phyloP scores from a whole-genome alignment of 2,888 invertebrate species.

The Dione juno region DNA sequence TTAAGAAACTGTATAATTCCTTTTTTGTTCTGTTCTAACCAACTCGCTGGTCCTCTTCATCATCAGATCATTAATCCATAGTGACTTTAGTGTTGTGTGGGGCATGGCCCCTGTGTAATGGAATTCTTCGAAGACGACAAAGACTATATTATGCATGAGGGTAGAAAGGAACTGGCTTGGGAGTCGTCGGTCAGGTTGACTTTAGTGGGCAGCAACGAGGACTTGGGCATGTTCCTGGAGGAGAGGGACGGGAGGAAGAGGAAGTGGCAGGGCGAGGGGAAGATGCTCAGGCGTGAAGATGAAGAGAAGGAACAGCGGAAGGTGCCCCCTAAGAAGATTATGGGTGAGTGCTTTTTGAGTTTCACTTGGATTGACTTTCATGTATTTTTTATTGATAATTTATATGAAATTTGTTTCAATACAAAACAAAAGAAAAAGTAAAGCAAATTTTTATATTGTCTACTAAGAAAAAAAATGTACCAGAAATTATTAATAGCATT shows the following conservation, averaged over 20 bases:
- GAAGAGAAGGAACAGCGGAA: slow-evolving; percentile 75
- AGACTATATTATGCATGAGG: slow-evolving; percentile 70
- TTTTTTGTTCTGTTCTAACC: slow-evolving; percentile 94
- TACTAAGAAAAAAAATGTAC: too few relatives aligned
- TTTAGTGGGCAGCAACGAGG: slow-evolving; percentile 66
- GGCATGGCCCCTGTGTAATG: slow-evolving; percentile 69
- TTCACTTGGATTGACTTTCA: background rate
- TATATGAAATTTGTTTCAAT: too few relatives aligned
- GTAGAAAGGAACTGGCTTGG: slow-evolving; percentile 70
- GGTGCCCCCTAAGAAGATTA: slow-evolving; percentile 74
- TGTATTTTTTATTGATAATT: too few relatives aligned
- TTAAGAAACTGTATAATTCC: slow-evolving; percentile 93
- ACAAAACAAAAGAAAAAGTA: too few relatives aligned
- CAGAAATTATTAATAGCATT: too few relatives aligned
- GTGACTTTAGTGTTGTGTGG: slow-evolving; percentile 61
- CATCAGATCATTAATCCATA: slow-evolving; percentile 61
- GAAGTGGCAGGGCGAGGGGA: slow-evolving; percentile 71
- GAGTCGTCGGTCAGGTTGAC: slow-evolving; percentile 70
- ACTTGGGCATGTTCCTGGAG: slow-evolving; percentile 74
- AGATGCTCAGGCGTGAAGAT: slow-evolving; percentile 69
- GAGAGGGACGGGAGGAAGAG: slow-evolving; percentile 73
- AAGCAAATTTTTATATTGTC: too few relatives aligned
- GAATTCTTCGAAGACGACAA: slow-evolving; percentile 62
- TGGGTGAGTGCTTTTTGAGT: slow-evolving; percentile 63
- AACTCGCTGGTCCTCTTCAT: slow-evolving; percentile 48